Evolutionary conservation across 2,797 vertebrate species (phyloP), one percentile per base, ranked within the genome.

Genomic region (Bradypodion ventrale): DNA sequence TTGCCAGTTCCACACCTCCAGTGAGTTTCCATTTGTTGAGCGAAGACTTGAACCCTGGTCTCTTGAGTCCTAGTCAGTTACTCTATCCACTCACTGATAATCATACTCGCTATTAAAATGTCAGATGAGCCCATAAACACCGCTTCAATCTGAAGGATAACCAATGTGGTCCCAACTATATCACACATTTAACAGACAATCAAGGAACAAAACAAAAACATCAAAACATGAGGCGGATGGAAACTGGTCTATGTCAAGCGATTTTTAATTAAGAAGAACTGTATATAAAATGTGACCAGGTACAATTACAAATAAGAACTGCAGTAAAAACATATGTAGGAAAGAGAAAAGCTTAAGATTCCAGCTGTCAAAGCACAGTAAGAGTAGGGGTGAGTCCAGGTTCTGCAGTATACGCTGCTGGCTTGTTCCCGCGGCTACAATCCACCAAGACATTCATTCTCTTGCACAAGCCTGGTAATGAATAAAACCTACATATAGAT

Each of bases 231-330:
- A 10, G 7, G 32, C 56, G n/a, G 52, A 37, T 2, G 35, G 29
- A 46, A 37, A 85, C 27, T 77, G 84, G 42, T 87, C 73, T 92
- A 94, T 89, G 92, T 92, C 87, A 95, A 94, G 94, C 88, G 91
- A 92, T 89, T 97, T n/a, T 97, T 97, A 97, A 95, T 97, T 95
- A 96, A 96, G 78, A 96, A 96, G 72, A 70, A 93, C 90, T 94
- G 59, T 86, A 94, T 96, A 96, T 90, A 96, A 96, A 97, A 96
- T 94, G 94, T 91, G 91, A 94, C 89, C 92, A 91, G 93, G 83
- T 95, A 96, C 90, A 95, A 92, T 92, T 90, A 85, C 32, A 35
- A 93, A 91, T 79, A 87, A 94, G 68, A 96, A 95, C 81, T 90
- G 89, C 91, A 95, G 89, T 93, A 89, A 96, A 95, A 68, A 85